Evolutionary conservation across 1,140 invertebrate species (phyloP), one percentile per base, ranked within the genome.

Genomic region (Sminthurinus signatus): DNA sequence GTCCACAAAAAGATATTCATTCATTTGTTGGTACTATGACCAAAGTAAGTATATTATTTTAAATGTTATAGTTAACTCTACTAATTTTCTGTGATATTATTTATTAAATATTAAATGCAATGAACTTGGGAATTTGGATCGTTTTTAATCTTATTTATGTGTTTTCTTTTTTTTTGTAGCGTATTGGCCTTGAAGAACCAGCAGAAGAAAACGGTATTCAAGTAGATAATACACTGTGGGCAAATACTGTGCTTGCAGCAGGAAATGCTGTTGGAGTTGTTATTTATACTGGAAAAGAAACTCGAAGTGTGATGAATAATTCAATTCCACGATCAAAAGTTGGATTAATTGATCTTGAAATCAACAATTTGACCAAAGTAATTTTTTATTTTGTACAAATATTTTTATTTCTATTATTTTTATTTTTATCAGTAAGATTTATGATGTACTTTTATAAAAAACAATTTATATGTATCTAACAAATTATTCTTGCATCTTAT

Each of bases 201-300:
- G 21, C 27, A 1, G 67, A 69, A 14, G 70, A 71, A 62, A 48
- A 79, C 74, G 88, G 92, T 52, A 80, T 99, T 19, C 89, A 88
- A 74, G 87, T 99, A 25, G 94, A 99, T 75, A 99, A 99, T 76
- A 98, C 96, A 0, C 76, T 99, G 19, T 99, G 97, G 97, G 93
- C 96, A 4, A 98, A 97, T 71, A 96, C 93, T 54, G 95, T 99
- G 2, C 85, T 99, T 1, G 96, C 96, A 1, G 96, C 92, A n/a
- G 96, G 96, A 58, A 91, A 92, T 60, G 88, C 90, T 2, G 83
- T 96, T 21, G 96, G 96, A 52, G 84, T 97, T 43, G 91, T 99
- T 19, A 89, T 99, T 62, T 99, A 99, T 75, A 99, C 96, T 23
- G 94, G 96, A 14, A 83, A 85, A 54, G 96, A 99, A 81, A 98